These are phyloP conservation scores for Cylindroiulus punctatus DNA, from an alignment of 2,888 invertebrate species.

Conservation along the genomic window DNA sequence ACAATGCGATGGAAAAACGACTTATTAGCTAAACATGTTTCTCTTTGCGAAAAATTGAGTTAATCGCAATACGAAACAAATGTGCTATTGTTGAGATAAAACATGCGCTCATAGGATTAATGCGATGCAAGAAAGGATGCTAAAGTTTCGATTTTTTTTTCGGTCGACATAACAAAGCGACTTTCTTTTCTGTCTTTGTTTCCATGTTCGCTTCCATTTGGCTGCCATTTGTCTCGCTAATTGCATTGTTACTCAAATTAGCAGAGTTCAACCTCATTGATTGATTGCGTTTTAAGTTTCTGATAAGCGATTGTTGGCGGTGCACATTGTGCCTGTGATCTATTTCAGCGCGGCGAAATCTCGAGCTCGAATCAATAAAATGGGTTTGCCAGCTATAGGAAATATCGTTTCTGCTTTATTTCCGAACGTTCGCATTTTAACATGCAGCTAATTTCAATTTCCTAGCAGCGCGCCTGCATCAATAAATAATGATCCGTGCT, in stretches of 20 bases:
- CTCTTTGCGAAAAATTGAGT: too few species aligned
- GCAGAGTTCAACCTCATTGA: constrained; percentile 1
- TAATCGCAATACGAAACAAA: too few species aligned
- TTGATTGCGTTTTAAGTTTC: not conserved
- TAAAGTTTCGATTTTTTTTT: too few species aligned
- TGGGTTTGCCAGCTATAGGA: too few species aligned
- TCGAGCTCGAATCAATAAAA: too few species aligned
- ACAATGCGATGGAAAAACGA: too few species aligned
- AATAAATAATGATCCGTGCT: not conserved
- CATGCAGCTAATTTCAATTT: constrained; percentile 9
- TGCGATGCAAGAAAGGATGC: too few species aligned
- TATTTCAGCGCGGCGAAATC: too few species aligned
- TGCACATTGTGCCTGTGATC: not conserved
- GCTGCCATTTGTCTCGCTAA: constrained; percentile 4
- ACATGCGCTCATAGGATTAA: too few species aligned
- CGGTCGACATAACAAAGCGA: too few species aligned
- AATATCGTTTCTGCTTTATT: not conserved
- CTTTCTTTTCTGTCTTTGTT: not conserved
- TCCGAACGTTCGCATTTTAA: not conserved
- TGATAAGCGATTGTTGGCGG: constrained; percentile 6
- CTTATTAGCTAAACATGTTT: too few species aligned
- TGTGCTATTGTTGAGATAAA: too few species aligned
- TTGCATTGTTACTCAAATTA: constrained; percentile 18
- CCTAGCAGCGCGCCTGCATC: not conserved
- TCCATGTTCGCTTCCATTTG: not conserved